Evolutionary conservation across 2,888 invertebrate species (phyloP).

Genomic region (Tenthredo scrophulariae): DNA sequence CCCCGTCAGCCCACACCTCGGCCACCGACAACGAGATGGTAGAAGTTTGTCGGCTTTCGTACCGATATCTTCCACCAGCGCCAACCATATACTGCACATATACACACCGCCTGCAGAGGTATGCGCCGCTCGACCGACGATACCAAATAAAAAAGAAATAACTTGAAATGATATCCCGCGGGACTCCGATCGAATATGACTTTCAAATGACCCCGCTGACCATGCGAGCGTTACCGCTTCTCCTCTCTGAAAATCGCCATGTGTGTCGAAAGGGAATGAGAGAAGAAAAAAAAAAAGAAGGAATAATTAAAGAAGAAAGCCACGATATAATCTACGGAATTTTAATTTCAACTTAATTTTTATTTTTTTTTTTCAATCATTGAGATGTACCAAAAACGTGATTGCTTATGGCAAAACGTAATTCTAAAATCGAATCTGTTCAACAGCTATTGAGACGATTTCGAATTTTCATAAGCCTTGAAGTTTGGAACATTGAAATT

Average conservation of each 20-base stretch:
- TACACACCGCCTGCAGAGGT: constrained; percentile 30
- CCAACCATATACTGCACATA: neutral
- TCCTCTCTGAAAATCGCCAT: neutral
- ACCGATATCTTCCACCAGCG: neutral
- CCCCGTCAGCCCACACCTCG: constrained; percentile 48
- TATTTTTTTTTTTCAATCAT: too few species aligned
- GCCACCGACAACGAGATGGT: constrained; percentile 30
- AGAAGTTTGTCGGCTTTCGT: constrained; percentile 40
- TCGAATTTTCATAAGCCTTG: too few species aligned
- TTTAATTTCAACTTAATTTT: neutral
- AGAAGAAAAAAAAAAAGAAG: neutral
- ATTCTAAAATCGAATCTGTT: too few species aligned
- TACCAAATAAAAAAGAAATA: constrained; percentile 26
- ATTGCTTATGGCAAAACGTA: too few species aligned
- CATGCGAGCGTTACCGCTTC: constrained; percentile 20
- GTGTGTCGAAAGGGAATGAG: constrained; percentile 1
- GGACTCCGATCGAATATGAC: constrained; percentile 44
- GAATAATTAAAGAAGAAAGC: neutral
- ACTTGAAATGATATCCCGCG: constrained; percentile 47
- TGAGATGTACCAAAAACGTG: too few species aligned
- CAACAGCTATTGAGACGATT: too few species aligned
- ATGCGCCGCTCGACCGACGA: constrained; percentile 27
- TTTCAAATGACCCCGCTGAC: constrained; percentile 44
- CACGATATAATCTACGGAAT: neutral
- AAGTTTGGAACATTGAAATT: too few species aligned